A percentile compares a stretch with the other conserved stretches of the same genome.
These are phyloP conservation scores for Schizaphis graminum DNA, from an alignment of 2,888 invertebrate species.

Conservation along the genomic window DNA sequence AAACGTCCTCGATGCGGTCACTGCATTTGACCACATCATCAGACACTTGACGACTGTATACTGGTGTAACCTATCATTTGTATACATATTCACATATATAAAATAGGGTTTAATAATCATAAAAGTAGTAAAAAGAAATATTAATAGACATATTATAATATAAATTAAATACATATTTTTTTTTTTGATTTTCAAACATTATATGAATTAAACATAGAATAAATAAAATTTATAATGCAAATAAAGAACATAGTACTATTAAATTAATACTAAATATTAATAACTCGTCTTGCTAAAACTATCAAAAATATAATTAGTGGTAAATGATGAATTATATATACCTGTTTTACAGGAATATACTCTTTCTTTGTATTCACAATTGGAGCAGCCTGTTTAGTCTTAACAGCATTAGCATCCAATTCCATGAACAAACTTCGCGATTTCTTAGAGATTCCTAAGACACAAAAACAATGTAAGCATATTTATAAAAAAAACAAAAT, in stretches of 20 bases:
- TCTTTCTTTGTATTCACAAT: slow-evolving; percentile 69
- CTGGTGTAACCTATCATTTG: slow-evolving; percentile 37
- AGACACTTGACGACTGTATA: slow-evolving; percentile 72
- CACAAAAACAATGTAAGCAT: slow-evolving; percentile 47
- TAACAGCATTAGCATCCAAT: slow-evolving; percentile 83
- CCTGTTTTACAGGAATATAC: slow-evolving; percentile 53
- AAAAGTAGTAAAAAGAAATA: slow-evolving; percentile 23
- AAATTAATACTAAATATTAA: background rate
- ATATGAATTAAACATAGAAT: background rate
- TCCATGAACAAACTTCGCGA: slow-evolving; percentile 89
- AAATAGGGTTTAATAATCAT: background rate
- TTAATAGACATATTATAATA: background rate
- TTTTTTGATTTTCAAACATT: background rate
- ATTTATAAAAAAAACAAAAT: slow-evolving; percentile 11
- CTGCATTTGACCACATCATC: slow-evolving; percentile 83
- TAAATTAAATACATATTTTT: background rate
- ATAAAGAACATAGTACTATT: background rate
- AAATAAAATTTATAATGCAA: background rate
- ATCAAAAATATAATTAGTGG: background rate
- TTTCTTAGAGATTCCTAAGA: slow-evolving; percentile 85
- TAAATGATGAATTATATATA: slow-evolving; percentile 10
- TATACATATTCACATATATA: slow-evolving; percentile 51
- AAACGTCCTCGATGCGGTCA: slow-evolving; percentile 82
- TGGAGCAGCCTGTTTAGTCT: slow-evolving; percentile 75
- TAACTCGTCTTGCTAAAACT: background rate